Base-by-base conservation (phyloP, 2,113 vertebrate genomes). In the Nannobrachium achirus region DNA sequence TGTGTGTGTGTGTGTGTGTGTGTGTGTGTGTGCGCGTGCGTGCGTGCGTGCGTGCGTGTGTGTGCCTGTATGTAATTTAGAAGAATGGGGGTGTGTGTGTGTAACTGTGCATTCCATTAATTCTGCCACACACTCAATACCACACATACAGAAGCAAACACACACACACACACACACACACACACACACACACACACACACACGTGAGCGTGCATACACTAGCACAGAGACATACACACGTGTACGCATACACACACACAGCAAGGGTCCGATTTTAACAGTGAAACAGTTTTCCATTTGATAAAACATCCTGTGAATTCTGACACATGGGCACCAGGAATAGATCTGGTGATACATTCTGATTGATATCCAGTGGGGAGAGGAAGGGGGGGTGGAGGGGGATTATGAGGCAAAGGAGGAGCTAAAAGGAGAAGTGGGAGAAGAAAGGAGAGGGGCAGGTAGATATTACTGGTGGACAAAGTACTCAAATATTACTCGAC, bases 331-430 rank as follows among this genome's bases (percentile, higher is more conserved):
- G 80, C 83, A 83, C 81, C 83, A 85, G 87, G 83, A 88, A 88
- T 76, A 91, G 84, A 80, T 75, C 76, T 75, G 90, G 87, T 90
- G 92, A 92, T 86, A 90, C 87, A 84, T 82, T 90, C 88, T 92
- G 92, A 92, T 92, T 93, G 90, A 92, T 91, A 91, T 88, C 90
- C 90, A 89, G 82, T 71, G 46, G 91, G 81, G 89, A 82, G 74
- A 63, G 63, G 69, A 41, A 41, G 44, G 50, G 3, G 10, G 39
- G 14, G 25, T 60, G 11, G 15, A 1, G 41, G 49, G 8, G 61
- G 2, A 8, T 1, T 8, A 3, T 2, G 40, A 33, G 14, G 19
- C 20, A n/a, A 11, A 15, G 14, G 33, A 53, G 10, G 1, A 41
- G 56, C 66, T 62, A 62, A 60, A 48, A 69, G 44, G 44, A 46